Percentiles rank a stretch among this genome's conserved stretches.
Evolutionary conservation across 2,888 invertebrate species (phyloP).

Genomic region (Torymus aiolomorphi): DNA sequence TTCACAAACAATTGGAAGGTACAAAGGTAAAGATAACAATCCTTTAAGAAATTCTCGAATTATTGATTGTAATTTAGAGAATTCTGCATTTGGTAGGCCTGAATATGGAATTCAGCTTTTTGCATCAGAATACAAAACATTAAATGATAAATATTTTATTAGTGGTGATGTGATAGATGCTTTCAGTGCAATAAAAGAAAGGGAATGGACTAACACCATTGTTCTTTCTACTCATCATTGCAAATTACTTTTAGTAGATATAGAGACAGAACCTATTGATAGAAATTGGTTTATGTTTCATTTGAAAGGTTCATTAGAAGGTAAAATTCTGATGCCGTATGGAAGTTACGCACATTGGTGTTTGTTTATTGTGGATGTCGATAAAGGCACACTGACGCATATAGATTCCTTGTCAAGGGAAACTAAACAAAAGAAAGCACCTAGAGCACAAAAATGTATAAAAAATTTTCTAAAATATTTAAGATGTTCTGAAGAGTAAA

Average conservation of each 20-base stretch:
- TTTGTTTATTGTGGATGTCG: constrained; percentile 16
- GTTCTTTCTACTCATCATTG: background rate
- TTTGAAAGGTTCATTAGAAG: background rate
- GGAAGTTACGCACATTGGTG: constrained; percentile 16
- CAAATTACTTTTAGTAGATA: background rate
- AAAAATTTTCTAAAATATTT: background rate
- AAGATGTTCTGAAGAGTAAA: background rate
- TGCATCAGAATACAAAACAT: background rate
- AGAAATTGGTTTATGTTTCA: constrained; percentile 37
- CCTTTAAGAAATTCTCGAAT: background rate
- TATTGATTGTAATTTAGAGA: no score
- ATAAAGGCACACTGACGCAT: constrained; percentile 3
- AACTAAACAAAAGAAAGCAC: background rate
- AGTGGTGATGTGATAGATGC: constrained; percentile 1
- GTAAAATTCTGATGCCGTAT: constrained; percentile 44
- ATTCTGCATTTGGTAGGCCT: no score
- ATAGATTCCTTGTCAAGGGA: constrained; percentile 1
- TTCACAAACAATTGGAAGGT: background rate
- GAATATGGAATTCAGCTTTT: background rate
- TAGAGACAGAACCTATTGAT: background rate
- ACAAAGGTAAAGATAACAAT: background rate
- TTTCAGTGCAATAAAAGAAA: background rate
- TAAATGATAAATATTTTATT: background rate
- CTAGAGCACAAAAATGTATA: background rate
- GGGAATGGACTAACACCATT: background rate